phyloP scores from a whole-genome alignment of 2,113 vertebrate species.

The Vombatus ursinus region DNA sequence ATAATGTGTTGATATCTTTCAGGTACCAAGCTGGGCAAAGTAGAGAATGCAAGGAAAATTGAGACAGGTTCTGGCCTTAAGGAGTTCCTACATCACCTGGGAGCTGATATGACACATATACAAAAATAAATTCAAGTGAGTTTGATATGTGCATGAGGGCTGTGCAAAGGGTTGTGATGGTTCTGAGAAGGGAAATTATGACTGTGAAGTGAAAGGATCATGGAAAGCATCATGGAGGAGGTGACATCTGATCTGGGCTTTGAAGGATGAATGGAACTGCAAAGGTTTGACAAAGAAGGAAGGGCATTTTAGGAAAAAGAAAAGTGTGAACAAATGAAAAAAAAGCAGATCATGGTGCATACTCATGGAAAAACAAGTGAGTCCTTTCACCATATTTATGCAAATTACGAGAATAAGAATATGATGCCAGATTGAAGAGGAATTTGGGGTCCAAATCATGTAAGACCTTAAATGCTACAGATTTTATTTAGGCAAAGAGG shows the following conservation, averaged over 20 bases:
- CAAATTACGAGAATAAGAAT: background rate
- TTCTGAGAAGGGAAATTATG: background rate
- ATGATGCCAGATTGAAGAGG: background rate
- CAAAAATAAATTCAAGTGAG: background rate
- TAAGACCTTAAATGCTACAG: background rate
- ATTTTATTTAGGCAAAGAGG: background rate
- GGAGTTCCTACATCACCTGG: background rate
- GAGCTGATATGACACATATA: background rate
- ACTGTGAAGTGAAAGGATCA: background rate
- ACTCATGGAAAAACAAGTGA: background rate
- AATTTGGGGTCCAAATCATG: background rate
- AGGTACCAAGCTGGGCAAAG: background rate
- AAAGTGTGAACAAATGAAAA: background rate
- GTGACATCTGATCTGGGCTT: background rate
- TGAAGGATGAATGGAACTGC: background rate
- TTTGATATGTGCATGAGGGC: background rate
- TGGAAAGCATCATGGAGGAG: background rate
- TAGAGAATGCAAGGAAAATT: background rate
- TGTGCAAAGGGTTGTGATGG: background rate
- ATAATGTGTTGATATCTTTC: background rate
- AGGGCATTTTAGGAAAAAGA: background rate
- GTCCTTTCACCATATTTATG: background rate
- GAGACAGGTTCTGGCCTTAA: background rate
- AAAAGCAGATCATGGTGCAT: background rate
- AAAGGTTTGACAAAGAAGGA: background rate